Base-by-base conservation (phyloP, 2,888 invertebrate species). In the Ditula angustiorana region DNA sequence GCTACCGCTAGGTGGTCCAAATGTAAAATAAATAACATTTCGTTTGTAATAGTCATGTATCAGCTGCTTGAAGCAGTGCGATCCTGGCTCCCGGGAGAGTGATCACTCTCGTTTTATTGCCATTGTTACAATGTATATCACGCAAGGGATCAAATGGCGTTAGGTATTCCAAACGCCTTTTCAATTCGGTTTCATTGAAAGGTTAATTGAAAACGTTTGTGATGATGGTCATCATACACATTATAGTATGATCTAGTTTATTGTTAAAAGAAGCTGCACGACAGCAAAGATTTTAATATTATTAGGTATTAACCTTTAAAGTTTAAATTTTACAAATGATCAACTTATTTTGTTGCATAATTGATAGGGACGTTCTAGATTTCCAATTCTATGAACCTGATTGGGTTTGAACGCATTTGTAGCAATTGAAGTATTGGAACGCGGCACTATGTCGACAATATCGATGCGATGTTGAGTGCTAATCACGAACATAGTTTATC, bases 401-500 rank as follows among this genome's bases (percentile, higher is more conserved):
- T 4, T 13, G 13, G 35, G 13, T n/a, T n/a, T n/a, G n/a, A n/a
- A n/a, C n/a, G n/a, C n/a, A n/a, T n/a, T n/a, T n/a, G 47, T 47
- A 13, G n/a, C 5, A 46, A 11, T 35, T 37, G 59, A 61, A 35
- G 62, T 57, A 61, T 58, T 49, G 52, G 26, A 61, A 58, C 33
- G 28, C 21, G 33, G 37, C 44, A 46, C 57, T 52, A 41, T 23
- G 46, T 30, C 41, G 26, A 52, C 49, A 46, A 61, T 61, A 56
- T 46, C 33, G 41, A 70, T 70, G 67, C 67, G 52, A 65, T 65
- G 63, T 68, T 74, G 77, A 83, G 79, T 81, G 82, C 77, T 82
- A 85, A 85, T 83, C 82, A 78, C 76, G 73, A 80, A 79, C 71
- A 76, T 77, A 81, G 80, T 86, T 86, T 84, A 82, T 83, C 84